Percentiles rank a stretch among this genome's conserved stretches.
Conservation (phyloP, 2,888 invertebrate species). For the Rapana venosa region DNA sequence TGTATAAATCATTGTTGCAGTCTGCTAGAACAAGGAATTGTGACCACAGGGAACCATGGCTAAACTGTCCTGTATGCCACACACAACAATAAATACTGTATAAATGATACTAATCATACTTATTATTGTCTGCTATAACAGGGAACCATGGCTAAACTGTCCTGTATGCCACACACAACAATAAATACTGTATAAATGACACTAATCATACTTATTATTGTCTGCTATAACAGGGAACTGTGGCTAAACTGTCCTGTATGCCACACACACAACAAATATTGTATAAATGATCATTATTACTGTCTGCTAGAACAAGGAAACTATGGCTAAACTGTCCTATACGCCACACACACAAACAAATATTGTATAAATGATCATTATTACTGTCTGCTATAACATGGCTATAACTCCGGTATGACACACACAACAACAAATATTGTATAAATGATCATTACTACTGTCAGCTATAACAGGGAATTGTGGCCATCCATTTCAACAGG, state of each 20-base stretch:
- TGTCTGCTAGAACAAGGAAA: slow-evolving; percentile 46
- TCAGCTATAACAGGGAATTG: no score
- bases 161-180: no score
- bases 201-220: no score
- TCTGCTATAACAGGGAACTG: neutral
- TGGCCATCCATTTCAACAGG: no score
- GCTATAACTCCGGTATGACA: neutral
- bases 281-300: neutral
- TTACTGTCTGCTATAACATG: neutral
- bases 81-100: no score
- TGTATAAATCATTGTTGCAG: neutral
- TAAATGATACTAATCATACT: no score
- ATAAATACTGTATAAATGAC: no score
- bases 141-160: no score
- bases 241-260: slow-evolving; percentile 41
- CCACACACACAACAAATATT: neutral
- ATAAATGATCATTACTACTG: neutral
- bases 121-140: no score
- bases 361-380: neutral
- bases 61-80: neutral
- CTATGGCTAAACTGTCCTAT: slow-evolving; percentile 41
- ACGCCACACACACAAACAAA: neutral
- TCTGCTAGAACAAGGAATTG: no score
- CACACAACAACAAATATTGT: neutral
- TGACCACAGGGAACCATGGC: neutral